Conservation (phyloP, 2,113 vertebrate genomes). For the Poicephalus meyeri region DNA sequence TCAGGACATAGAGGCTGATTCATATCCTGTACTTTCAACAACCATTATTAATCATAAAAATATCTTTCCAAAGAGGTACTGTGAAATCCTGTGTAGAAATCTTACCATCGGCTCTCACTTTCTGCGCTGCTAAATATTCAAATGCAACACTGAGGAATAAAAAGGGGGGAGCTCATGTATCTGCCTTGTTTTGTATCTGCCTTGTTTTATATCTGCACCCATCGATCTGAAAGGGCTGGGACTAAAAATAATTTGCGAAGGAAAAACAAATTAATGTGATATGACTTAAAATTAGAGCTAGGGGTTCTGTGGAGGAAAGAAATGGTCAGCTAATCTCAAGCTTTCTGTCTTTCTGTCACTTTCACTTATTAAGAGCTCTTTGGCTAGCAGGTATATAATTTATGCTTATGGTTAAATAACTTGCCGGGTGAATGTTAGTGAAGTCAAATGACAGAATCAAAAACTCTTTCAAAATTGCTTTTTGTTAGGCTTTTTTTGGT, state of each 20-base stretch:
- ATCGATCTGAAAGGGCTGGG: background rate
- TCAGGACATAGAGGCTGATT: constrained; percentile 54
- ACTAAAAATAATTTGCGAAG: constrained; percentile 50
- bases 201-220: background rate
- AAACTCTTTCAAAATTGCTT: background rate
- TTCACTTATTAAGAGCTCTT: background rate
- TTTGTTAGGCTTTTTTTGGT: background rate
- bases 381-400: background rate
- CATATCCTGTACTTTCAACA: constrained; percentile 55
- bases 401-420: background rate
- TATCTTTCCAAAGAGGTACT: constrained; percentile 6
- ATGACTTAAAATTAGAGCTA: constrained; percentile 25
- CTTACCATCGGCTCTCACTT: background rate
- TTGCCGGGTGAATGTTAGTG: background rate
- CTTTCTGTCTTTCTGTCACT: constrained; percentile 12
- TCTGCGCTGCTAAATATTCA: background rate
- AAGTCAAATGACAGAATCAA: background rate
- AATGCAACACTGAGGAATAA: background rate
- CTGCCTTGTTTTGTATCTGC: constrained; percentile 9
- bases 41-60: constrained; percentile 56
- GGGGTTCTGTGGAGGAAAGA: background rate
- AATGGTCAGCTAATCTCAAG: background rate
- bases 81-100: constrained; percentile 20
- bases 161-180: background rate
- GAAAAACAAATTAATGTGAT: constrained; percentile 35